These are phyloP conservation scores for Cathartes aura DNA, from an alignment of 2,113 vertebrate species.

Conservation along the genomic window DNA sequence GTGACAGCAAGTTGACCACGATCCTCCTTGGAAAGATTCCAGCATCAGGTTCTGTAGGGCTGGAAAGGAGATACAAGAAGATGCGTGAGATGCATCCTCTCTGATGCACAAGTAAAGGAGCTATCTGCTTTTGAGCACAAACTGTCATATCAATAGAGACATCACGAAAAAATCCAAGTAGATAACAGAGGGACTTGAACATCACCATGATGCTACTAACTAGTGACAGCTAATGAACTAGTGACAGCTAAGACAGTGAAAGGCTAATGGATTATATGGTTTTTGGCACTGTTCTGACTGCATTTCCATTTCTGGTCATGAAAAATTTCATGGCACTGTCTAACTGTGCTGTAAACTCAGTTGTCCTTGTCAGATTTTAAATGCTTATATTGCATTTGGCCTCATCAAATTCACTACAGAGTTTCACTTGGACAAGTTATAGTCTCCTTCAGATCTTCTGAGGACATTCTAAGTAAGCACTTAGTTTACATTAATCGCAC, in stretches of 20 bases:
- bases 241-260: not conserved
- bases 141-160: not conserved
- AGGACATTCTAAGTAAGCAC: not conserved
- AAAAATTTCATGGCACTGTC: not conserved
- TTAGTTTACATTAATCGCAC: not conserved
- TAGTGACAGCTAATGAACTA: not conserved
- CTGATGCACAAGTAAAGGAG: not conserved
- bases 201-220: not conserved
- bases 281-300: not conserved
- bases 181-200: not conserved
- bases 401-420: not conserved
- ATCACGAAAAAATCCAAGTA: not conserved
- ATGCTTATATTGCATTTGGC: not conserved
- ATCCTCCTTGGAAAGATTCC: not conserved
- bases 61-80: not conserved
- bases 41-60: not conserved
- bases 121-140: not conserved
- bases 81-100: not conserved
- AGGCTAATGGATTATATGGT: not conserved
- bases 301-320: not conserved
- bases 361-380: not conserved
- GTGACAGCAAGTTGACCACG: not conserved
- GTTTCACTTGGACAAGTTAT: not conserved
- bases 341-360: not conserved
- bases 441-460: not conserved